Evolutionary conservation across 1,140 invertebrate genomes (phyloP).

Genomic region (Vanessa tameamea): DNA sequence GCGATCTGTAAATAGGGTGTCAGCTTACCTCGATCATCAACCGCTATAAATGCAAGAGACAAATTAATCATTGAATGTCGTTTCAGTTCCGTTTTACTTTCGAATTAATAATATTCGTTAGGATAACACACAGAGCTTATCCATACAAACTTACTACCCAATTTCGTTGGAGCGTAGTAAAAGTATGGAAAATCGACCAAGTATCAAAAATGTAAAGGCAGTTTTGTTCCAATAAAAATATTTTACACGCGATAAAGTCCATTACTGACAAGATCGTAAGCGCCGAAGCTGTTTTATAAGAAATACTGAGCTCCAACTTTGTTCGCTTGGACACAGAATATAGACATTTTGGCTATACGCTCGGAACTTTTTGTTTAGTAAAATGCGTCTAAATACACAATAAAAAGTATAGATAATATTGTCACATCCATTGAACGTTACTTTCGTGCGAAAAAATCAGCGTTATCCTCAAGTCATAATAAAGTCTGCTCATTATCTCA

Average conservation of each 20-base stretch:
- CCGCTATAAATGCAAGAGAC: not conserved
- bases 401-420: too few relatives aligned
- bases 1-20: not conserved
- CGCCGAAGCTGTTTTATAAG: not conserved
- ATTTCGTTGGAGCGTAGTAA: not conserved
- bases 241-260: not conserved
- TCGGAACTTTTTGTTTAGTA: too few relatives aligned
- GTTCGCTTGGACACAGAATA: too few relatives aligned
- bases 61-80: not conserved
- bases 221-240: not conserved
- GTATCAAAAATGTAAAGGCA: not conserved
- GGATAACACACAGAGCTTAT: not conserved
- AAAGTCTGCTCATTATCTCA: too few relatives aligned
- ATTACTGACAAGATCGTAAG: not conserved
- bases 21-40: not conserved
- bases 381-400: too few relatives aligned
- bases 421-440: too few relatives aligned
- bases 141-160: not conserved
- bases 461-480: too few relatives aligned
- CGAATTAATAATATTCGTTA: too few relatives aligned
- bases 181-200: not conserved
- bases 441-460: too few relatives aligned
- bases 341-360: too few relatives aligned
- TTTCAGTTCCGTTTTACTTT: too few relatives aligned
- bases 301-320: not conserved